Base-by-base conservation (phyloP, 2,113 vertebrate species). In the Stigmatopora argus region DNA sequence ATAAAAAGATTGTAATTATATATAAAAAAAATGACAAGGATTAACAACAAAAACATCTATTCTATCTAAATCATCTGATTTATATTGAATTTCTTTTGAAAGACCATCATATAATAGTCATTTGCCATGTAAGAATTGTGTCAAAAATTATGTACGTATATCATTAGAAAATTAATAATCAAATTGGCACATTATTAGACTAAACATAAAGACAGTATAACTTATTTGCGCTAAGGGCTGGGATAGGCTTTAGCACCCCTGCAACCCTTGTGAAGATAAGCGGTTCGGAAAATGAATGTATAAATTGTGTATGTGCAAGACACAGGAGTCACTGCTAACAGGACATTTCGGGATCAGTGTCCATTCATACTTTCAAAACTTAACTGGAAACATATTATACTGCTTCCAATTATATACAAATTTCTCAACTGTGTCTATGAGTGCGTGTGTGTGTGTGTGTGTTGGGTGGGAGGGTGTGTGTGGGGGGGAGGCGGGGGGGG, bases 361-460 rank as follows among this genome's bases (percentile, higher is more conserved):
- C 75, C 71, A 72, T 79, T 79, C 76, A 83, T 77, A 62, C 65
- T 55, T 74, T 44, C 77, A 71, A 73, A 82, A 77, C 79, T 85
- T 72, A 77, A 79, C 69, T 76, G 78, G 74, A 79, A 83, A 79
- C 76, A 68, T 69, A 76, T 70, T 69, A 77, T 73, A 62, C 70
- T 45, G 58, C 77, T 65, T 45, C 18, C 62, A 69, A 75, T 80
- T 80, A 78, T 80, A 78, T 72, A 78, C 72, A 70, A 78, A 46
- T 75, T 73, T 63, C 62, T 26, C 52, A 52, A 57, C 60, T 59
- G 58, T 66, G 58, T 64, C 55, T 56, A 56, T 67, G 62, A 56
- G 64, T 47, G 66, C 53, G 69, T 64, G 69, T 63, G 59, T 57
- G 64, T 53, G 73, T 67, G 47, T 56, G 64, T 56, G 65, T 64